Evolutionary conservation across 2,888 invertebrate species (phyloP).

Genomic region (Andrena minutula): DNA sequence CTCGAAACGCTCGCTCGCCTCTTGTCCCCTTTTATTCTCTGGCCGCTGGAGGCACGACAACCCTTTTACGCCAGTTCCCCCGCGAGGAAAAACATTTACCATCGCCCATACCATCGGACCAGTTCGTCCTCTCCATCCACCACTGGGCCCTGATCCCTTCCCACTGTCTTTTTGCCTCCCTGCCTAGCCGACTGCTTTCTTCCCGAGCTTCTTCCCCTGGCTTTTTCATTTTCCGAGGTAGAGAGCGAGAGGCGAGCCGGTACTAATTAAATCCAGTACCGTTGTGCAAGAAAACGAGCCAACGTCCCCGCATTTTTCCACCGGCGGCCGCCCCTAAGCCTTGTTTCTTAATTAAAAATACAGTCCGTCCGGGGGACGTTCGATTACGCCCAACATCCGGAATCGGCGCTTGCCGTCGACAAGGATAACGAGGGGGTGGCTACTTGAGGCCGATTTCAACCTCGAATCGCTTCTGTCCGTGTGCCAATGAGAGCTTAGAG

Average conservation of each 20-base stretch:
- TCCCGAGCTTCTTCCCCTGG: constrained; percentile 32
- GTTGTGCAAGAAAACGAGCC: constrained; percentile 52
- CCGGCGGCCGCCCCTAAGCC: constrained; percentile 51
- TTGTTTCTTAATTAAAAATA: constrained; percentile 77
- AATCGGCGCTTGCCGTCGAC: constrained; percentile 21
- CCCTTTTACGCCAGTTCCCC: constrained; percentile 67
- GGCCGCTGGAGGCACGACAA: constrained; percentile 34
- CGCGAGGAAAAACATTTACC: constrained; percentile 77
- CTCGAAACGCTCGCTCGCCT: constrained; percentile 25
- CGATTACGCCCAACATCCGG: constrained; percentile 24
- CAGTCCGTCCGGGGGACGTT: constrained; percentile 30
- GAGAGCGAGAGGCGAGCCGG: constrained; percentile 64
- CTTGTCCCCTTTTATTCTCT: constrained; percentile 36
- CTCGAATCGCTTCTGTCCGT: background rate
- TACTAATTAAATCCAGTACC: constrained; percentile 78
- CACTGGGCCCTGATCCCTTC: background rate
- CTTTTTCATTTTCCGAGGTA: constrained; percentile 36
- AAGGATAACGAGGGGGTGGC: constrained; percentile 23
- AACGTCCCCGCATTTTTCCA: constrained; percentile 57
- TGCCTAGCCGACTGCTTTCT: constrained; percentile 38
- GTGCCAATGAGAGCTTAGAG: constrained; percentile 1
- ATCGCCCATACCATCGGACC: constrained; percentile 48
- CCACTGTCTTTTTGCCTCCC: background rate
- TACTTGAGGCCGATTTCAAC: constrained; percentile 1
- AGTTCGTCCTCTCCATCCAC: constrained; percentile 31